phyloP scores from a whole-genome alignment of 53 echinoderm and acorn worm genomes.

The Arbacia lixula region DNA sequence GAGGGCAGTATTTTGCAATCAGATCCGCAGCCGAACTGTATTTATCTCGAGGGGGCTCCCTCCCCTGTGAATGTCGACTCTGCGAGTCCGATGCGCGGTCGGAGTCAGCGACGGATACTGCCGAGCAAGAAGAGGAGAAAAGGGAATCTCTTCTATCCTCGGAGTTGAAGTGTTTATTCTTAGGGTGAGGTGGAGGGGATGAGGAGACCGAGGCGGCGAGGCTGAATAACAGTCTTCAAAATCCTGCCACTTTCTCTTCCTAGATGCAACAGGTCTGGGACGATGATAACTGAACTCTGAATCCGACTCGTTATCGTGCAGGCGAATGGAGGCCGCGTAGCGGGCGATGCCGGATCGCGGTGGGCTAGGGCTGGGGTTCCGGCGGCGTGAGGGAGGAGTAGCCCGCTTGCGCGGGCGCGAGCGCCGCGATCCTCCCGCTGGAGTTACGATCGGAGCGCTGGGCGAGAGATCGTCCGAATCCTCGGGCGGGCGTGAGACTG shows the following conservation, averaged over 20 bases:
- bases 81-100: not conserved
- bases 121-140: not conserved
- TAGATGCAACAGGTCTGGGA: conserved; percentile 6
- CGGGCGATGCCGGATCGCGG: not conserved
- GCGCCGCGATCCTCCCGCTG: not conserved
- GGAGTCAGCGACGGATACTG: not conserved
- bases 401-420: not conserved
- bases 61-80: not conserved
- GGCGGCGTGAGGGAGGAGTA: not conserved
- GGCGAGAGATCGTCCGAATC: not conserved
- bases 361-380: not conserved
- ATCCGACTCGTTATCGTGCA: conserved; percentile 2
- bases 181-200: not conserved
- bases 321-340: not conserved
- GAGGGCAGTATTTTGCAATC: conserved; percentile 20
- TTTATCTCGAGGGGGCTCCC: not conserved
- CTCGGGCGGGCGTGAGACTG: not conserved
- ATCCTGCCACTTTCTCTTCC: conserved; percentile 4
- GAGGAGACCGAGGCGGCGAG: not conserved
- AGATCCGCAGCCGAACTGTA: not conserved
- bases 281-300: conserved; percentile 19
- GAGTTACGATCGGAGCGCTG: not conserved
- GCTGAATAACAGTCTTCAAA: not conserved
- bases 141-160: not conserved
- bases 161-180: not conserved